Conservation (phyloP, 2,113 vertebrate genomes). For the Herpetotheres cachinnans region DNA sequence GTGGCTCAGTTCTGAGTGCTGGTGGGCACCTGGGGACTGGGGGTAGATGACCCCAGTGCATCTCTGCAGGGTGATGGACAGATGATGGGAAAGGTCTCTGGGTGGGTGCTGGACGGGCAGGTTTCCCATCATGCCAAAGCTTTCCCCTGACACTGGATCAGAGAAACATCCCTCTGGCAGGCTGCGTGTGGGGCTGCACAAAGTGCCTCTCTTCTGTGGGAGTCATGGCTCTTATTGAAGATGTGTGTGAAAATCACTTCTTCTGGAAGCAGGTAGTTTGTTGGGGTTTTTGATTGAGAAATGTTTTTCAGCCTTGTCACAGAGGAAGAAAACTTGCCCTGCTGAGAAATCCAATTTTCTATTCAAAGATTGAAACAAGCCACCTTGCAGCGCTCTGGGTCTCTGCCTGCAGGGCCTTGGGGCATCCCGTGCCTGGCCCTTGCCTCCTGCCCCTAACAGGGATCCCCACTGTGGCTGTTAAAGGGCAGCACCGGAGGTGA, state of each 20-base stretch:
- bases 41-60: neutral
- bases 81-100: neutral
- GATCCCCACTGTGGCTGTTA: neutral
- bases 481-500: neutral
- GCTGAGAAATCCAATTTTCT: conserved; percentile 45
- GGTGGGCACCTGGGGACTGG: neutral
- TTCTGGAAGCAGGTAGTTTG: neutral
- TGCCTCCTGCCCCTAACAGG: neutral
- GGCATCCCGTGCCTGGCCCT: neutral
- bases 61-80: neutral
- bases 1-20: neutral
- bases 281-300: neutral
- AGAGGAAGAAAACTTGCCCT: neutral
- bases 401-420: neutral
- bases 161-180: neutral
- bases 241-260: neutral
- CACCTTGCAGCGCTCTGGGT: neutral
- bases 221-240: neutral
- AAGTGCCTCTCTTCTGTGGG: neutral
- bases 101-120: neutral
- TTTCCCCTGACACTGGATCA: neutral
- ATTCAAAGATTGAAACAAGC: neutral
- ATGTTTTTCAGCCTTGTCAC: neutral
- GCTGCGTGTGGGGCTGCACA: neutral
- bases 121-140: neutral